Conservation (phyloP, 2,113 vertebrate genomes). For the Numida meleagris region DNA sequence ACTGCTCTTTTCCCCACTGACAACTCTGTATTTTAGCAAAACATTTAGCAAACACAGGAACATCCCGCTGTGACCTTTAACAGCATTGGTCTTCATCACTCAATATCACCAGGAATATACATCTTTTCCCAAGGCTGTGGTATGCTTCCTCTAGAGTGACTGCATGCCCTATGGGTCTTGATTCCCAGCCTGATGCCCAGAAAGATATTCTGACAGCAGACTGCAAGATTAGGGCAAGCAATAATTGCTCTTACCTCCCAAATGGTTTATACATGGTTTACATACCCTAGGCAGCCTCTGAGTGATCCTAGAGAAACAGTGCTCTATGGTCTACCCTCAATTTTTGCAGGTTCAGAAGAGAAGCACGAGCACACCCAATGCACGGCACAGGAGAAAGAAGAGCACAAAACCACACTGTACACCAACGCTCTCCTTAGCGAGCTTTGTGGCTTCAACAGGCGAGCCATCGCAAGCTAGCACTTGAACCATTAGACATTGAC, state of each 20-base stretch:
- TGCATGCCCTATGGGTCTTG: fast-evolving
- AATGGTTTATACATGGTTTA: background rate
- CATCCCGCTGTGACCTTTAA: background rate
- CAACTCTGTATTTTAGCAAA: background rate
- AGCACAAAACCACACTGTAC: fast-evolving
- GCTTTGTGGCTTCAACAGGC: background rate
- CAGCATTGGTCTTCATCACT: background rate
- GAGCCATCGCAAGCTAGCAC: background rate
- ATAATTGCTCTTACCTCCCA: fast-evolving
- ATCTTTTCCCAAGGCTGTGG: background rate
- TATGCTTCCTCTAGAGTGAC: background rate
- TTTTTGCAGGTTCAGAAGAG: background rate
- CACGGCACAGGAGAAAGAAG: background rate
- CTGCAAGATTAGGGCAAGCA: background rate
- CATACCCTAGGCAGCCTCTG: too few relatives aligned
- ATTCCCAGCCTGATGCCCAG: background rate
- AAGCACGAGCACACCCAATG: fast-evolving
- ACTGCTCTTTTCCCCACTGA: background rate
- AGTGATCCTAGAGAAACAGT: background rate
- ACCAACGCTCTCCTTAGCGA: background rate
- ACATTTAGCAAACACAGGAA: background rate
- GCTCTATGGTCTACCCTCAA: fast-evolving
- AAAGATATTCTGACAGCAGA: background rate
- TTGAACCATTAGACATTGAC: background rate
- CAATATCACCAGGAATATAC: fast-evolving